Evolutionary conservation across 2,113 vertebrate species (phyloP), one percentile per base, ranked within the genome.

Genomic region (Cavia aperea): DNA sequence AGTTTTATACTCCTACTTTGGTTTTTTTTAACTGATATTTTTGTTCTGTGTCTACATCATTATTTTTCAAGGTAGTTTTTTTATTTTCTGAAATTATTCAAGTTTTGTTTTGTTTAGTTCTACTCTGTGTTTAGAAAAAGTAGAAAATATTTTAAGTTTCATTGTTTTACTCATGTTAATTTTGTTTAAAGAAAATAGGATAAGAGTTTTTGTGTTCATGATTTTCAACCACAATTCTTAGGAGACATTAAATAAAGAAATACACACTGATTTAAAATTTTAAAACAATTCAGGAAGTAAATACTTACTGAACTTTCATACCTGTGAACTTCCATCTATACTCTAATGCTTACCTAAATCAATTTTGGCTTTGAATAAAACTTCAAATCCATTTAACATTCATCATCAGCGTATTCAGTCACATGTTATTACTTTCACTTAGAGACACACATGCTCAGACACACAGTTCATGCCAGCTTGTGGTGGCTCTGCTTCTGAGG

Each of bases 1-100:
- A 68, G 3, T 77, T 81, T 93, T 78, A 54, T 91, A 16, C 78
- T 92, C 23, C 13, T 89, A 65, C 58, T 72, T 92, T 90, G 26
- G 46, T 78, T 62, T 36, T 73, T 94, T 93, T 79, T 14, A 4
- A 23, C 88, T 78, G 21, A 51, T 36, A 18, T 81, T 91, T 83
- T 49, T 89, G 56, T 58, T 89, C 39, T 91, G 89, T 84, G 1
- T 46, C 31, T 85, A 19, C 75, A 43, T 36, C 10, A 39, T 73
- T 49, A 5, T 36, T 51, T 62, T 87, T 90, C 75, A 77, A 65
- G 66, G 58, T 16, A 89, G 79, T 73, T 90, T 81, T 54, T 89
- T 88, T 93, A 82, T 73, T 84, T 91, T 84, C 81, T 46, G 60
- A 88, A 65, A 70, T 85, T 65, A 2, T 90, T 90, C n/a, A 72